Evolutionary conservation across 2,888 invertebrate species (phyloP).

Genomic region (Bugulina stolonifera): DNA sequence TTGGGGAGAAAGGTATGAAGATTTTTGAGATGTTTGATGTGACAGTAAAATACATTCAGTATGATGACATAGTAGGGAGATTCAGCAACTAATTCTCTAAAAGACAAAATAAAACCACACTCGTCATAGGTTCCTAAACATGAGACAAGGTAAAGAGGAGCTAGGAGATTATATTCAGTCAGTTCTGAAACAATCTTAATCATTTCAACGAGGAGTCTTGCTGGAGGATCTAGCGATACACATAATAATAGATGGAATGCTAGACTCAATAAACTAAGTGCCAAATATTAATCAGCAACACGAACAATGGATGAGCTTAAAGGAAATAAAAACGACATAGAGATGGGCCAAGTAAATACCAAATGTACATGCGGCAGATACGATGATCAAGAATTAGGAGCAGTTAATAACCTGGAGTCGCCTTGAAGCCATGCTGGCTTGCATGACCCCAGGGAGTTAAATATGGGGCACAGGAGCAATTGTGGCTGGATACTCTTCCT

Average conservation of each 20-base stretch:
- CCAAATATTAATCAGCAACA: neutral
- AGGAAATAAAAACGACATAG: no score
- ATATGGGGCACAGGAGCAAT: no score
- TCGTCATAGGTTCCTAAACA: neutral
- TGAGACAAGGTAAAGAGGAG: neutral
- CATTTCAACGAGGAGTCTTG: neutral
- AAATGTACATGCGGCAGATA: no score
- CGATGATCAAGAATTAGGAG: no score
- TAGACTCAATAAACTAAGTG: neutral
- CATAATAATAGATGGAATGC: neutral
- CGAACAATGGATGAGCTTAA: neutral
- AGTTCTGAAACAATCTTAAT: neutral
- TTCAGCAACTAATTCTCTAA: neutral
- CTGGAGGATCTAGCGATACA: neutral
- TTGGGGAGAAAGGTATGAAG: neutral
- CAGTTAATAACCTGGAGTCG: no score
- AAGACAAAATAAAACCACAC: neutral
- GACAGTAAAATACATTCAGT: neutral
- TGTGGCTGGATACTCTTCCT: no score
- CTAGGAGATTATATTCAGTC: neutral
- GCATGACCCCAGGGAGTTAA: no score
- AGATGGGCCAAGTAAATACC: no score
- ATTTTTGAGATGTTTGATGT: neutral
- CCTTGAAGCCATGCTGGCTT: no score
- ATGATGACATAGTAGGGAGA: neutral